A percentile compares a stretch with the other conserved stretches of the same genome.
Evolutionary conservation across 2,888 invertebrate species (phyloP).

Genomic region (Aphrophora alni): DNA sequence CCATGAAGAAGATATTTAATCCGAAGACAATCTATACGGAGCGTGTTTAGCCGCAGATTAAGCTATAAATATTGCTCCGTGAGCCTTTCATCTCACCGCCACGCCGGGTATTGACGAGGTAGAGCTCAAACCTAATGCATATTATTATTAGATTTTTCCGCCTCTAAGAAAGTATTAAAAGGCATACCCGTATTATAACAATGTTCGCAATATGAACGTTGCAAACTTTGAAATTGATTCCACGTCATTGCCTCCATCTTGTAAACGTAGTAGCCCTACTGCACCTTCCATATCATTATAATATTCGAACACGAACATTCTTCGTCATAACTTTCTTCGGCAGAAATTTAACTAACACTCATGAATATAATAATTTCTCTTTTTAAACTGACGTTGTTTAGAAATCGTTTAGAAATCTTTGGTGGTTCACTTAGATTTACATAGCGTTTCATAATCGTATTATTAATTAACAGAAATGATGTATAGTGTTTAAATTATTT

Average conservation of each 20-base stretch:
- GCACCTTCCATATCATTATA: neutral
- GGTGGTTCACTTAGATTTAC: too few species aligned
- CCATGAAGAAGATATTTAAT: neutral
- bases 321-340: neutral
- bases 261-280: neutral
- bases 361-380: too few species aligned
- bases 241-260: conserved; percentile 31
- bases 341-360: neutral
- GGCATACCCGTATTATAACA: conserved; percentile 17
- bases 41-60: conserved; percentile 5
- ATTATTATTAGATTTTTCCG: conserved; percentile 41
- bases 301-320: neutral
- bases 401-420: too few species aligned
- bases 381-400: too few species aligned
- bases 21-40: neutral
- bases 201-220: conserved; percentile 32
- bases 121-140: conserved; percentile 35
- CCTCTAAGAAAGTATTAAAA: conserved; percentile 30
- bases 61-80: conserved; percentile 6
- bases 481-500: too few species aligned
- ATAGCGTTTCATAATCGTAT: too few species aligned
- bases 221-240: conserved; percentile 41
- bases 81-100: neutral
- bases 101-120: neutral
- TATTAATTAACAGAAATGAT: too few species aligned